Evolutionary conservation across 2,888 invertebrate genomes (phyloP).

Genomic region (Tetragnatha montana): DNA sequence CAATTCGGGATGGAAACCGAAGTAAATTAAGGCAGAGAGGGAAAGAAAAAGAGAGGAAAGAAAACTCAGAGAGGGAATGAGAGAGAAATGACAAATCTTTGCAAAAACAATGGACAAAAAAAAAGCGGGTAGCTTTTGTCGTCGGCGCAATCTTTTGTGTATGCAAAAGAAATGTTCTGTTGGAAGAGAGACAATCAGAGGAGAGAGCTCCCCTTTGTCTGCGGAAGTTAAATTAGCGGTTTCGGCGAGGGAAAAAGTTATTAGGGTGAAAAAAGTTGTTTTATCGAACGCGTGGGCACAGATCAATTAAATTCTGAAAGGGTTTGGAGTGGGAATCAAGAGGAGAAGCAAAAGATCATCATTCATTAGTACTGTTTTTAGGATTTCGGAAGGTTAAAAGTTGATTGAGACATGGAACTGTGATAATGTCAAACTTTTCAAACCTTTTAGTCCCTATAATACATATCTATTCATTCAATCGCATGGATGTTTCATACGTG

Average conservation of each 20-base stretch:
- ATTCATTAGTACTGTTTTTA: constrained; percentile 11
- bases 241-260: constrained; percentile 2
- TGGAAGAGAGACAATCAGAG: constrained; percentile 28
- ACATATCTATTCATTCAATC: too few species aligned
- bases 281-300: constrained; percentile 8
- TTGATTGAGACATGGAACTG: too few species aligned
- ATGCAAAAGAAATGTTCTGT: constrained; percentile 30
- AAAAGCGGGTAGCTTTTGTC: not conserved
- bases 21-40: constrained; percentile 6
- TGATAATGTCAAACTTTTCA: too few species aligned
- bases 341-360: not conserved
- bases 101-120: constrained; percentile 38
- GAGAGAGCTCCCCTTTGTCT: not conserved
- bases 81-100: constrained; percentile 47
- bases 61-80: not conserved
- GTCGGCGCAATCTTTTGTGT: not conserved
- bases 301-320: constrained; percentile 34
- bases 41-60: not conserved
- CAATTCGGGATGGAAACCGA: constrained; percentile 1
- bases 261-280: constrained; percentile 11
- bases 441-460: too few species aligned
- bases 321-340: constrained; percentile 1
- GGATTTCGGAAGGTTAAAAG: too few species aligned
- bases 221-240: constrained; percentile 29
- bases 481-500: too few species aligned